Evolutionary conservation across 30 jellyfish, hydroid and myxozoan genomes (phyloP).

Genomic region (Rhopilema esculentum): DNA sequence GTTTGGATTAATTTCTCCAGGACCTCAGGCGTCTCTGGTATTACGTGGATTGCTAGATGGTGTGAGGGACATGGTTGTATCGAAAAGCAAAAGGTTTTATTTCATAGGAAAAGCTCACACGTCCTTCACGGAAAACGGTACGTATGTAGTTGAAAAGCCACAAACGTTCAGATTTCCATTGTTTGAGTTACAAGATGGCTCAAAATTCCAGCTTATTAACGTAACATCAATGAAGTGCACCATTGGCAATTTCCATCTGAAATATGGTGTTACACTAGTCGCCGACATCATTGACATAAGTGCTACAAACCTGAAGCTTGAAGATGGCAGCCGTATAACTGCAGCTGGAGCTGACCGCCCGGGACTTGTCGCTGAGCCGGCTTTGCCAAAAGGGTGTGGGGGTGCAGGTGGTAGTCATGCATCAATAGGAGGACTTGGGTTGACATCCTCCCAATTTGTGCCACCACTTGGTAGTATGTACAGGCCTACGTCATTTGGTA

Average conservation of each 20-base stretch:
- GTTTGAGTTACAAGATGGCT: slow-evolving; percentile 74
- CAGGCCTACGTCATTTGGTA: slow-evolving; percentile 43
- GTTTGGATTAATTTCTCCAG: slow-evolving; percentile 44
- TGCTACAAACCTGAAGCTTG: slow-evolving; percentile 61
- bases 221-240: slow-evolving; percentile 76
- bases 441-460: slow-evolving; percentile 9
- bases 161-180: slow-evolving; percentile 71
- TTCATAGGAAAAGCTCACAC: slow-evolving; percentile 73
- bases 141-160: slow-evolving; percentile 61
- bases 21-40: slow-evolving; percentile 68
- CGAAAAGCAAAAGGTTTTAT: slow-evolving; percentile 56
- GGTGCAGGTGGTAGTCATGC: slow-evolving; percentile 83
- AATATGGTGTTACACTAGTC: slow-evolving; percentile 66
- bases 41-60: slow-evolving; percentile 70
- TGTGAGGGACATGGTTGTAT: slow-evolving; percentile 71
- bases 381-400: slow-evolving; percentile 41
- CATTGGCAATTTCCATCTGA: slow-evolving; percentile 64
- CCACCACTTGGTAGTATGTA: slow-evolving; percentile 54
- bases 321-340: slow-evolving; percentile 68
- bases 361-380: slow-evolving; percentile 47
- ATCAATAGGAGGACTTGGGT: slow-evolving; percentile 52
- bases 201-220: slow-evolving; percentile 60
- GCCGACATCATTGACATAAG: slow-evolving; percentile 67
- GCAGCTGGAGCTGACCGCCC: slow-evolving; percentile 72
- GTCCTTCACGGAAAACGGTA: slow-evolving; percentile 68